These are phyloP conservation scores for Herminia tarsipennalis DNA, from an alignment of 2,888 invertebrate genomes.

Conservation along the genomic window DNA sequence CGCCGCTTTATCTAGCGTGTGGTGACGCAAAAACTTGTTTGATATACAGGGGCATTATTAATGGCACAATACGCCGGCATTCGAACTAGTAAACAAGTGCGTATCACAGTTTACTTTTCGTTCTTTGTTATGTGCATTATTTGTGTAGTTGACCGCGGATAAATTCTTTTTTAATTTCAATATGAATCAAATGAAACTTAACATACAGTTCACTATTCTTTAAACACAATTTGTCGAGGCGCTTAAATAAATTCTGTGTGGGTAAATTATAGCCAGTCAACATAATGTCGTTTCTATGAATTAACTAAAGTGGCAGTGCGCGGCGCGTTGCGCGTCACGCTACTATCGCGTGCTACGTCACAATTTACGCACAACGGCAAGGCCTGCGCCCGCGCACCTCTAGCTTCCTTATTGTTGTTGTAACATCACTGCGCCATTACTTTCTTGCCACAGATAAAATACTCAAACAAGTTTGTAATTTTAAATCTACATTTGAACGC, in stretches of 20 bases:
- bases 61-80: slow-evolving; percentile 35
- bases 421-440: slow-evolving; percentile 44
- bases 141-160: slow-evolving; percentile 8
- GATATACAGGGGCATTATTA: slow-evolving; percentile 36
- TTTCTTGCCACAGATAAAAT: slow-evolving; percentile 22
- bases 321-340: slow-evolving; percentile 60
- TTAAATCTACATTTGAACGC: slow-evolving; percentile 15
- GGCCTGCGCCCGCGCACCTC: slow-evolving; percentile 58
- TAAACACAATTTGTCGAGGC: neutral
- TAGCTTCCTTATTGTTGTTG: slow-evolving; percentile 64
- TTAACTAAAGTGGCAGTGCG: slow-evolving; percentile 19
- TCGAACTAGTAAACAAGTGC: slow-evolving; percentile 46
- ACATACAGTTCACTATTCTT: no score
- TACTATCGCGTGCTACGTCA: slow-evolving; percentile 72
- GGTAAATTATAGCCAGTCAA: slow-evolving; percentile 27
- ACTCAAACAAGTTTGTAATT: slow-evolving; percentile 19
- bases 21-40: slow-evolving; percentile 55
- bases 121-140: slow-evolving; percentile 29
- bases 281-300: slow-evolving; percentile 29
- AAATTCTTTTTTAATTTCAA: no score
- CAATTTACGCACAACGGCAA: slow-evolving; percentile 63
- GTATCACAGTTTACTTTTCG: slow-evolving; percentile 21
- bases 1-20: slow-evolving; percentile 35
- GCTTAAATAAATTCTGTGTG: slow-evolving; percentile 13
- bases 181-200: no score